A percentile compares a stretch with the other conserved stretches of the same genome.
Evolutionary conservation across 2,797 vertebrate species (phyloP).

Genomic region (Psittacula derbiana): DNA sequence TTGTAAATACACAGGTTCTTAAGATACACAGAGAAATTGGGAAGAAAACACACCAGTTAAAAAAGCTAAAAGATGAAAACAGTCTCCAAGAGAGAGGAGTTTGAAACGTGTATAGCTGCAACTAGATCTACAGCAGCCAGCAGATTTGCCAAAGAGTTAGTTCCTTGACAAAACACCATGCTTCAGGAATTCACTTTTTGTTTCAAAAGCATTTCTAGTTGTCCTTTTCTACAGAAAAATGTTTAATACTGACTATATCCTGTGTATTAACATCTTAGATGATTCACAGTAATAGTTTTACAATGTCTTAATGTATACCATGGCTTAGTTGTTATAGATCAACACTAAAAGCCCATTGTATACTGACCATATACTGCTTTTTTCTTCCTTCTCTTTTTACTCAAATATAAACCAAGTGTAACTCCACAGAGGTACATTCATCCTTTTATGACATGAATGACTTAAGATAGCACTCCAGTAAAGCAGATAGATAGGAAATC

Average conservation of each 20-base stretch:
- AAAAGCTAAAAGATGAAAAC: background rate
- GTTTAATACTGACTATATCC: background rate
- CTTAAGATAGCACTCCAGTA: background rate
- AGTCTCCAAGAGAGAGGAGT: background rate
- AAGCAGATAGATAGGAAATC: constrained; percentile 28
- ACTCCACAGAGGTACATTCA: background rate
- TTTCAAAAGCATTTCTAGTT: background rate
- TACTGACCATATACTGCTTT: background rate
- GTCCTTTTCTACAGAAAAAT: background rate
- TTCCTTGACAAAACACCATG: background rate
- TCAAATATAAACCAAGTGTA: background rate
- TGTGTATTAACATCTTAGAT: background rate
- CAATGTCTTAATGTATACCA: background rate
- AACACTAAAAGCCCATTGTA: background rate
- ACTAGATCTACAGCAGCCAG: background rate
- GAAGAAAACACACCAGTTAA: background rate
- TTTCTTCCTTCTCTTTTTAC: background rate
- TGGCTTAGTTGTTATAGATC: background rate
- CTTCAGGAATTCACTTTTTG: background rate
- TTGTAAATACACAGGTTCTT: background rate
- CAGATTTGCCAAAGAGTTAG: background rate
- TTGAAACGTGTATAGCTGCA: background rate
- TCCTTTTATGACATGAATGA: background rate
- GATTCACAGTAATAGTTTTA: background rate
- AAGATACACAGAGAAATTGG: background rate